These are phyloP conservation scores for Tetramorium alpestre DNA, from an alignment of 1,140 invertebrate genomes.

Conservation along the genomic window DNA sequence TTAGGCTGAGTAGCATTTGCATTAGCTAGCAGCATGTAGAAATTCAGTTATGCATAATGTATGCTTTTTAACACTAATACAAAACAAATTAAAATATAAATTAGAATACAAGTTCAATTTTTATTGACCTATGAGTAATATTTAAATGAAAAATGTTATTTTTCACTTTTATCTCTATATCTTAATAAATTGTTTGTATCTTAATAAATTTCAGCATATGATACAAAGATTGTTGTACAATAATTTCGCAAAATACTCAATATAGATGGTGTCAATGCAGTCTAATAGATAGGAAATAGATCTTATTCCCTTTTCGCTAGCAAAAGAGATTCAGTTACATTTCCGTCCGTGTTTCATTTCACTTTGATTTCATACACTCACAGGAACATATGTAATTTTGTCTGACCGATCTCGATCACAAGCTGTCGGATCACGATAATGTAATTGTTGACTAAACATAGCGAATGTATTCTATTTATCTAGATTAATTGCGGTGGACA, in stretches of 20 bases:
- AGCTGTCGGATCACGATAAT: neutral
- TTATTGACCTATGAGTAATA: neutral
- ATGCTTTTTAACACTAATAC: conserved; percentile 7
- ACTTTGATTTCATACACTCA: neutral
- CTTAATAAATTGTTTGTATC: neutral
- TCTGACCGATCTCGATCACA: conserved; percentile 1
- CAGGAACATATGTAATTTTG: neutral
- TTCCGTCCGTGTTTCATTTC: conserved; percentile 3
- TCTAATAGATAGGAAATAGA: neutral
- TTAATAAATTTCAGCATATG: neutral
- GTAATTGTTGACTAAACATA: conserved; percentile 17
- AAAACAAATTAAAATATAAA: conserved; percentile 6
- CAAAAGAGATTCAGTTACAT: neutral
- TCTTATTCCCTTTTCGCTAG: neutral
- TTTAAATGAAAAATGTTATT: neutral
- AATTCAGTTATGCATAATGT: conserved; percentile 23
- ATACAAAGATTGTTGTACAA: neutral
- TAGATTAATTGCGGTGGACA: neutral
- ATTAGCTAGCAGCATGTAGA: conserved; percentile 15
- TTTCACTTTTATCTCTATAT: neutral
- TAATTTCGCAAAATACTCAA: neutral
- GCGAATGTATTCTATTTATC: neutral
- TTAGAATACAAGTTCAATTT: neutral
- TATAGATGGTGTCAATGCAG: neutral
- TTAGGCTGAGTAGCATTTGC: conserved; percentile 34